Conservation (phyloP, 30 jellyfish, hydroid and myxozoan species). For the Cassiopea andromeda region DNA sequence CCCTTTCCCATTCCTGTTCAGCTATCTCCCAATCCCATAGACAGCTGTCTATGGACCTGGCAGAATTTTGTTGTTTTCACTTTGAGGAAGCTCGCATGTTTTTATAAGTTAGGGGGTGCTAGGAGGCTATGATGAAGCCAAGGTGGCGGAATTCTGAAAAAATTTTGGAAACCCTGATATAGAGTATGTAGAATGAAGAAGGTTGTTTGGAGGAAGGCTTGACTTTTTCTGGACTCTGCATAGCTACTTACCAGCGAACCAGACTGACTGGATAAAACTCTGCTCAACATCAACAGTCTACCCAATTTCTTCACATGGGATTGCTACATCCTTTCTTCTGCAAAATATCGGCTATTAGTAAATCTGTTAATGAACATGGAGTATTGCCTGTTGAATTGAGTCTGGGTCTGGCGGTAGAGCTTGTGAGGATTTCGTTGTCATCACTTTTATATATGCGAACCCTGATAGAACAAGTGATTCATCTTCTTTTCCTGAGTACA, state of each 20-base stretch:
- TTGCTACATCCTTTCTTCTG: background rate
- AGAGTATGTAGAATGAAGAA: background rate
- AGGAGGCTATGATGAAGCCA: too few species aligned
- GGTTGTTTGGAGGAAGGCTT: background rate
- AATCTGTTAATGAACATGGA: conserved; percentile 23
- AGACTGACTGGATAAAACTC: background rate
- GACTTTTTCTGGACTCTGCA: background rate
- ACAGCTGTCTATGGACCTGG: too few species aligned
- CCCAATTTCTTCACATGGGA: background rate
- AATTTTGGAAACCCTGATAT: background rate
- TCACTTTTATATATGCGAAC: background rate
- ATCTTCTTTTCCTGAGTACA: conserved; percentile 33
- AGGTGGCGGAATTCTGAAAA: too few species aligned
- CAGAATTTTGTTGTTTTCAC: too few species aligned
- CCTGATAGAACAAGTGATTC: conserved; percentile 33
- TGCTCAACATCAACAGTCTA: background rate
- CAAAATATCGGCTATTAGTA: conserved; percentile 18
- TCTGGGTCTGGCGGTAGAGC: conserved; percentile 47
- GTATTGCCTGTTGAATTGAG: conserved; percentile 29
- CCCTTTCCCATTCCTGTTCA: too few species aligned
- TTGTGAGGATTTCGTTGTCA: conserved; percentile 38
- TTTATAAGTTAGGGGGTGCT: too few species aligned
- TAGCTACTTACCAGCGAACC: background rate
- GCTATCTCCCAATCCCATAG: too few species aligned
- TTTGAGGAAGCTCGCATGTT: too few species aligned